Evolutionary conservation across 2,888 invertebrate genomes (phyloP), one percentile per base, ranked within the genome.

Genomic region (Zeuzera pyrina): DNA sequence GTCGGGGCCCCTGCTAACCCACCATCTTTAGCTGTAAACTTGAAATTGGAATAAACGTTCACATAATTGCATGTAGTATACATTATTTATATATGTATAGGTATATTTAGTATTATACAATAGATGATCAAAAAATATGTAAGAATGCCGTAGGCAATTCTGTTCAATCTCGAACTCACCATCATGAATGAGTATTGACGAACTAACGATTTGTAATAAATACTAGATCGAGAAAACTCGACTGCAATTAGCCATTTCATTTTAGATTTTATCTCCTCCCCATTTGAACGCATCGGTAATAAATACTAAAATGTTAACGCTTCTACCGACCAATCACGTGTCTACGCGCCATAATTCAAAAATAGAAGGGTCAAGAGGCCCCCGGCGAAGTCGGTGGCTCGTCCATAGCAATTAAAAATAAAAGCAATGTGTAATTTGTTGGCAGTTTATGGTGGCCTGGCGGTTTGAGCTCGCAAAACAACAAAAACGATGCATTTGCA

Each of bases 341-440:
- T 63, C 58, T 52, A 63, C 64, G 65, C 62, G 66, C 68, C 58
- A 73, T 78, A 70, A 73, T 74, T 81, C 73, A 79, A 74, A 74
- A 72, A 74, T 73, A 64, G 73, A 72, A 73, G 61, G 64, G 60
- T 49, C 50, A 48, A 42, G 49, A 46, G 49, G 55, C 77, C 74
- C 57, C 68, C 57, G 73, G 77, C 74, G 49, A 60, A 72, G 73
- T 65, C 74, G 71, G 79, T 76, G 76, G 79, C 76, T 67, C 65
- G 63, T 60, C 58, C 67, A 49, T 66, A 63, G 69, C 74, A 81
- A 79, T 81, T 79, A 81, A 79, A 81, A 81, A 81, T 76, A 77
- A 79, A 76, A 69, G 65, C 60, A 57, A 61, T 49, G 58, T 65
- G 59, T 79, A 79, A 79, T 79, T 79, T 78, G 78, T 73, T 68